phyloP scores from a whole-genome alignment of 2,797 vertebrate species.

The Nyctibius grandis region DNA sequence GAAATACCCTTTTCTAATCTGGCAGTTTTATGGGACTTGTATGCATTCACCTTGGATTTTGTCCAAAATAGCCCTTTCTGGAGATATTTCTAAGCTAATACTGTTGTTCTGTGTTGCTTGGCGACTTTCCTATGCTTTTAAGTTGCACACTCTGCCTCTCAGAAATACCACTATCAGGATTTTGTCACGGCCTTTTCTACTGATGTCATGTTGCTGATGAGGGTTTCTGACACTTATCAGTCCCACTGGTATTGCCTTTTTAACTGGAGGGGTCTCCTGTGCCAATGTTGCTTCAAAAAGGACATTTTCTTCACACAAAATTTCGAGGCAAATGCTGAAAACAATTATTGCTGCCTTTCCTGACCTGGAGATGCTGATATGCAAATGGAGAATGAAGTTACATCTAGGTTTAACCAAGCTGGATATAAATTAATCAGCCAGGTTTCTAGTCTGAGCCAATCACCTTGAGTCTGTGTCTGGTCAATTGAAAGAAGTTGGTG shows the following conservation, averaged over 20 bases:
- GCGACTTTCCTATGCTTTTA: background rate
- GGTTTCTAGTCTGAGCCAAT: background rate
- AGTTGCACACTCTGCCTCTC: background rate
- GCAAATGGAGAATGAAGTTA: background rate
- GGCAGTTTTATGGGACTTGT: background rate
- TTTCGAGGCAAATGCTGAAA: background rate
- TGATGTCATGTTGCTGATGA: background rate
- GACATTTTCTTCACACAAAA: background rate
- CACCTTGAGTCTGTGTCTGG: background rate
- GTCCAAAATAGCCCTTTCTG: background rate
- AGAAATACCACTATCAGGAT: background rate
- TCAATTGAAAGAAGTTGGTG: background rate
- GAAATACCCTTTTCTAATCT: constrained; percentile 1
- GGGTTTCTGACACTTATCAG: background rate
- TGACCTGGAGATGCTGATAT: background rate
- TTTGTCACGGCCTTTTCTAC: background rate
- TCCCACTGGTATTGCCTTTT: background rate
- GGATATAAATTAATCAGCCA: background rate
- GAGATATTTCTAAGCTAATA: background rate
- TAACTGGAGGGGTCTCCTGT: background rate
- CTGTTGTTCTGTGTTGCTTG: background rate
- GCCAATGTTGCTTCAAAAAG: background rate
- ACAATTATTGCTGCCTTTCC: background rate
- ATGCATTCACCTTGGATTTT: background rate
- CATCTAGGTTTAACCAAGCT: background rate